Evolutionary conservation across 2,888 invertebrate species (phyloP), one percentile per base, ranked within the genome.

Genomic region (Spatulosminthurus flaviceps): DNA sequence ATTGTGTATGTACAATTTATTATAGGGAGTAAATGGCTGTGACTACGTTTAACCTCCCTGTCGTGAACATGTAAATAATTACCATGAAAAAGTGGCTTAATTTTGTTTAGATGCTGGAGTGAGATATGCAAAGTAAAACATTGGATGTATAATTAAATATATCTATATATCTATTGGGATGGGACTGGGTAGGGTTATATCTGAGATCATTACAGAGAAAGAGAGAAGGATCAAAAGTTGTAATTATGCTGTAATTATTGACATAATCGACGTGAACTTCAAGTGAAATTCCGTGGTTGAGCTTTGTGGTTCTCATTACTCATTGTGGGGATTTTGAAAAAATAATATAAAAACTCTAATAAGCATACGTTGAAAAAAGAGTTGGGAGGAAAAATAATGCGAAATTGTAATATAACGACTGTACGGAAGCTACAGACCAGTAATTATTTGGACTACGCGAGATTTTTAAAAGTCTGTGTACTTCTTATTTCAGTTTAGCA

Each of bases 241-340:
- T 67, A 67, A 67, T 67, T 67, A 67, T 67, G 28, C 24, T 28
- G 67, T n/a, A 67, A 67, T 67, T 67, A 67, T 67, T 67, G 67
- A 67, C 67, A 67, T 67, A 11, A 67, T 67, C 67, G 67, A 26
- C 67, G 28, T 67, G 67, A 26, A 67, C 29, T 4, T 28, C n/a
- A n/a, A n/a, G n/a, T n/a, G n/a, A 67, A 67, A 13, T 16, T 64
- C 26, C 26, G 51, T 13, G 51, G 16, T n/a, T 51, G 16, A 51
- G 16, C 41, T 41, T 41, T 41, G 9, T 41, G 41, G 13, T 9
- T 41, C 41, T 51, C 7, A 19, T 5, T 51, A 9, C 51, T 13
- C 51, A 51, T 19, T 51, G 1, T 51, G 51, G 4, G 19, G 16
- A 51, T 51, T 51, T 51, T 51, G 5, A 9, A 11, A 51, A 19